A percentile compares a stretch with the other conserved stretches of the same genome.
Evolutionary conservation across 2,797 vertebrate genomes (phyloP).

Genomic region (Gorsachius magnificus): DNA sequence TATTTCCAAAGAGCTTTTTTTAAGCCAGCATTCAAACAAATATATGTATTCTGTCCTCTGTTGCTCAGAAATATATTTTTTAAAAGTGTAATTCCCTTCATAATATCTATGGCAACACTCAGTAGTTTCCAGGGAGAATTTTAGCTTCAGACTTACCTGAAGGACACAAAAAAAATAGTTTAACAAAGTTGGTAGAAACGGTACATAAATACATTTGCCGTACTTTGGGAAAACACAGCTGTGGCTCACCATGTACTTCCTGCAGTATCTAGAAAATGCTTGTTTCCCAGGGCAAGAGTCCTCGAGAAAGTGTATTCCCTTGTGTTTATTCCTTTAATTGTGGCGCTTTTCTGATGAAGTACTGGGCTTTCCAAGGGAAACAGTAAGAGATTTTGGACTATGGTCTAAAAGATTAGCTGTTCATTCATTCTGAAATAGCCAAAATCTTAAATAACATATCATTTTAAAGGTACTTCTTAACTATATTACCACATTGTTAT

Average conservation of each 20-base stretch:
- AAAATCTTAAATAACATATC: constrained; percentile 12
- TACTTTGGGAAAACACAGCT: neutral
- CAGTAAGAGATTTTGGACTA: constrained; percentile 42
- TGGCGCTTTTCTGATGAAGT: constrained; percentile 38
- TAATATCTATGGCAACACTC: constrained; percentile 47
- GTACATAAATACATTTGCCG: neutral
- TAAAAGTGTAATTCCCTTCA: constrained; percentile 29
- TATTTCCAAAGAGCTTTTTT: constrained; percentile 46
- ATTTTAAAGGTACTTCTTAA: constrained; percentile 48
- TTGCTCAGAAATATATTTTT: constrained; percentile 5
- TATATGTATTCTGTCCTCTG: neutral
- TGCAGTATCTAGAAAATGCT: neutral
- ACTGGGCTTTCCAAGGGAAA: constrained; percentile 45
- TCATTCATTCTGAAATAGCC: constrained; percentile 50
- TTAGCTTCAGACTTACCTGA: constrained; percentile 48
- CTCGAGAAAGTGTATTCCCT: constrained; percentile 54
- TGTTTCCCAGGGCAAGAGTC: neutral
- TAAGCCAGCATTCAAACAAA: constrained; percentile 12
- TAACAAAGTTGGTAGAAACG: neutral
- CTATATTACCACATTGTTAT: neutral
- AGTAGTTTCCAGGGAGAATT: constrained; percentile 37
- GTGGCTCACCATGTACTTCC: neutral
- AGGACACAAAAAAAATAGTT: constrained; percentile 20
- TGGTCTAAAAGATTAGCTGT: constrained; percentile 26
- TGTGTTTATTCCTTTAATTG: constrained; percentile 65